phyloP scores from a whole-genome alignment of 2,113 vertebrate species.

The Elanus axillaris region DNA sequence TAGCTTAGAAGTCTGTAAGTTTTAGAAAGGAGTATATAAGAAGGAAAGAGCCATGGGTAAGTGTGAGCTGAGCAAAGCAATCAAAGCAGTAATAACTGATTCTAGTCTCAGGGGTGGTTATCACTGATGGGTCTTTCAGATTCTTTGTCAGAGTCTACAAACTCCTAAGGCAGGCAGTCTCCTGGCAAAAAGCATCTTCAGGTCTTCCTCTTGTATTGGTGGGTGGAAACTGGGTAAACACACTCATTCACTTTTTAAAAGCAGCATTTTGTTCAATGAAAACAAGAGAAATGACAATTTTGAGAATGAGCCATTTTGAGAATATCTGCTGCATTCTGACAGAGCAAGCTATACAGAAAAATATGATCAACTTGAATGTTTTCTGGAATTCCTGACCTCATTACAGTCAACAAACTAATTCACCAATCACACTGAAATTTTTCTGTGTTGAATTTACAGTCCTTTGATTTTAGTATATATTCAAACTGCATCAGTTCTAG shows the following conservation, averaged over 20 bases:
- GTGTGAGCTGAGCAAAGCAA: background rate
- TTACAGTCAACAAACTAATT: background rate
- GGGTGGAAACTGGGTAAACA: background rate
- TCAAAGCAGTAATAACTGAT: background rate
- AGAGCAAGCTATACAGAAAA: background rate
- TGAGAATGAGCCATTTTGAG: background rate
- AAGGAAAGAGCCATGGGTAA: background rate
- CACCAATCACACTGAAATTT: background rate
- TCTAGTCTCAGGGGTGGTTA: background rate
- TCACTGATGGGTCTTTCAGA: background rate
- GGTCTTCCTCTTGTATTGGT: background rate
- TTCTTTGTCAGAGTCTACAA: background rate
- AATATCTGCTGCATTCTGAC: background rate
- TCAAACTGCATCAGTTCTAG: rapidly evolving
- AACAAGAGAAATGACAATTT: background rate
- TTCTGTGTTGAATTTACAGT: background rate
- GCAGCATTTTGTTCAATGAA: background rate
- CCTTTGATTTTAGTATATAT: background rate
- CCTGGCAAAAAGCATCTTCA: background rate
- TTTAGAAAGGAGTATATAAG: background rate
- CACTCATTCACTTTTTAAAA: background rate
- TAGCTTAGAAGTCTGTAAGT: background rate
- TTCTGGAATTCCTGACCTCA: background rate
- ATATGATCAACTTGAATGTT: background rate
- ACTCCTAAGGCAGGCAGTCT: background rate